Base-by-base conservation (phyloP, 2,797 vertebrate species). In the Spatula versicolor region DNA sequence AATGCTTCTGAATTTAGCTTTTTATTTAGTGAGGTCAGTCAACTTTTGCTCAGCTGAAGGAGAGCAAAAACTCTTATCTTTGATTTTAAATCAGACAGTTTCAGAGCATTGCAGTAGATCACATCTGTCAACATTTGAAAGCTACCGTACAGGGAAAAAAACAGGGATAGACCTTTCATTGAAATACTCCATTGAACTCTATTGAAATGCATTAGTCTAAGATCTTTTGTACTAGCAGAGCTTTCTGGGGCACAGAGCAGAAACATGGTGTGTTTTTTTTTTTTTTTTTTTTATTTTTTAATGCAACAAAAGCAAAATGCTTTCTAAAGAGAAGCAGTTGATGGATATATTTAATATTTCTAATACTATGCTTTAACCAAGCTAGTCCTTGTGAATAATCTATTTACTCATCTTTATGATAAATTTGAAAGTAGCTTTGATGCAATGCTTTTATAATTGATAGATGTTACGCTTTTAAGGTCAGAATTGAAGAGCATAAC, bases 111-210 rank as follows among this genome's bases (percentile, higher is more conserved):
- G 46, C 58, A 76, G 77, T 59, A 81, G 69, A 91, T 86, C 83
- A 81, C n/a, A 73, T 79, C 76, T 83, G 55, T 56, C 86, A 90
- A 84, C 25, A 67, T 83, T 52, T 90, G 71, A 96, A 94, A 96
- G 50, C 33, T 46, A 59, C 13, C 3, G 0, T 39, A 68, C 20
- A 19, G 59, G 52, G 39, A 92, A 30, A 83, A 95, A 92, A 94
- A 83, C 8, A 79, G 26, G 41, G 69, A 83, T 33, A 86, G 93
- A 83, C 12, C 35, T 93, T 66, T 63, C 66, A 84, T 31, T 76
- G 80, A 91, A 95, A 84, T 82, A 83, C 26, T 79, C 55, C n/a
- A 78, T 22, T 72, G 58, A 90, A 87, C 76, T 85, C 82, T 55
- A 69, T 39, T 86, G 73, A 88, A 95, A 90, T 56, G 41, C 54